phyloP scores from a whole-genome alignment of 2,113 vertebrate genomes.

The Antigone vipio region DNA sequence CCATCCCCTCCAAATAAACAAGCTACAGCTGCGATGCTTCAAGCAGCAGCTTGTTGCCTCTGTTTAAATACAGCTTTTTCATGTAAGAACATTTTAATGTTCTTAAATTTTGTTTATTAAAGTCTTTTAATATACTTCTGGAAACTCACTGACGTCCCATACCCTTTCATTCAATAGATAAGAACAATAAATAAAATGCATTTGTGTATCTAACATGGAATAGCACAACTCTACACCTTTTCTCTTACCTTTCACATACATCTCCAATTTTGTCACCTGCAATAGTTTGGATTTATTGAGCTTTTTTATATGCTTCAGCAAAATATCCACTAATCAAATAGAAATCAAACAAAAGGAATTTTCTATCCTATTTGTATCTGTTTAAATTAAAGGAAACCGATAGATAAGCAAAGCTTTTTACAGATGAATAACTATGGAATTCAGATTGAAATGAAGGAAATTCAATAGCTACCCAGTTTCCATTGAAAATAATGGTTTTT shows the following conservation, averaged over 20 bases:
- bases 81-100: not conserved
- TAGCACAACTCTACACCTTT: not conserved
- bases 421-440: not conserved
- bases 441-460: not conserved
- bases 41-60: not conserved
- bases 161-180: not conserved
- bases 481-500: not conserved
- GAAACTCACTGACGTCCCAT: not conserved
- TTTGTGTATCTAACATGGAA: not conserved
- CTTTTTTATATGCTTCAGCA: not conserved
- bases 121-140: not conserved
- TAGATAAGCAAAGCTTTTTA: not conserved
- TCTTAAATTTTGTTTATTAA: not conserved
- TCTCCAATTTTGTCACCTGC: not conserved
- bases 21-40: not conserved
- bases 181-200: not conserved
- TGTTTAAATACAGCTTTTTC: not conserved
- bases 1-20: not conserved
- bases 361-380: not conserved
- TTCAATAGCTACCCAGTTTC: not conserved
- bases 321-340: not conserved
- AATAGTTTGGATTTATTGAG: not conserved
- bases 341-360: not conserved
- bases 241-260: not conserved
- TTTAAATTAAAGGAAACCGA: not conserved